These are phyloP conservation scores for Pseudomyrmex cubaensis DNA, from an alignment of 1,140 invertebrate genomes.

Conservation along the genomic window DNA sequence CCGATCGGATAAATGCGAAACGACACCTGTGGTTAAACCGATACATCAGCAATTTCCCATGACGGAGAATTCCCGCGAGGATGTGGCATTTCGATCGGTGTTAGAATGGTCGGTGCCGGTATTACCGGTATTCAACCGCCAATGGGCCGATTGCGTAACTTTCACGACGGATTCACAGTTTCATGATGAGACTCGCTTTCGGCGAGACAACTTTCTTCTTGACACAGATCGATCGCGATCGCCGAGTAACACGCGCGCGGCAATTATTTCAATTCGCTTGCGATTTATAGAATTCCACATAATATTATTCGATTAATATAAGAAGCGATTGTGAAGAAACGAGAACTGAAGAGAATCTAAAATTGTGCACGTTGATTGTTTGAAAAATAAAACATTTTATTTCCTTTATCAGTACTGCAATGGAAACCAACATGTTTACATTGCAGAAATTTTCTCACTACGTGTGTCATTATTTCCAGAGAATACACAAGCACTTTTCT, in stretches of 20 bases:
- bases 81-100: conserved; percentile 70
- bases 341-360: too few species aligned
- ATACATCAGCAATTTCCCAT: conserved; percentile 57
- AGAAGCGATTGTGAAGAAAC: too few species aligned
- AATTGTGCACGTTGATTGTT: too few species aligned
- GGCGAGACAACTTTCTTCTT: conserved; percentile 73
- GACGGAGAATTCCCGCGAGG: conserved; percentile 31
- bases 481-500: neutral
- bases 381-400: too few species aligned
- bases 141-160: conserved; percentile 66
- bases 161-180: conserved; percentile 67
- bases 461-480: neutral
- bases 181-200: conserved; percentile 72
- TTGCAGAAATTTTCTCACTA: neutral
- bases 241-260: conserved; percentile 41
- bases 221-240: conserved; percentile 39
- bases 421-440: neutral
- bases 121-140: conserved; percentile 56
- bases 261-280: neutral
- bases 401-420: too few species aligned
- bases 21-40: neutral
- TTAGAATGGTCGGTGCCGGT: conserved; percentile 52
- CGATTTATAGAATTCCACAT: neutral
- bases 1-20: conserved; percentile 2
- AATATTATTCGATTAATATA: neutral